Evolutionary conservation across 2,888 invertebrate species (phyloP).

Genomic region (Frankliniella intonsa): DNA sequence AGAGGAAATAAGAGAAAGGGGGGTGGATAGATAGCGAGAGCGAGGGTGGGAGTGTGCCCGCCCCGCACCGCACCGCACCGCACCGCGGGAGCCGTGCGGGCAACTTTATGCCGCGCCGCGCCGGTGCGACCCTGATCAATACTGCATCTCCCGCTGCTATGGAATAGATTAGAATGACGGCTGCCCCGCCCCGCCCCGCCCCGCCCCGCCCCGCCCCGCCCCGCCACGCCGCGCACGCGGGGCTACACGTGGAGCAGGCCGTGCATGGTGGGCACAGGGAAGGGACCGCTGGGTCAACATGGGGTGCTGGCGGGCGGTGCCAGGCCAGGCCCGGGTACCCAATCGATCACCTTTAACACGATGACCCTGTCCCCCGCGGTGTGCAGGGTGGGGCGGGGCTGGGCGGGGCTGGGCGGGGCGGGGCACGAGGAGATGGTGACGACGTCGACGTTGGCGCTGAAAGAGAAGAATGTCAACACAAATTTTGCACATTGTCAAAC

Average conservation of each 20-base stretch:
- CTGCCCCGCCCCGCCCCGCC: too few species aligned
- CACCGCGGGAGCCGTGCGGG: background rate
- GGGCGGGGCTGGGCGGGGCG: background rate
- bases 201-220: too few species aligned
- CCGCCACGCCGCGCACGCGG: too few species aligned
- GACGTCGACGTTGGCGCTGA: background rate
- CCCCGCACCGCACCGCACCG: too few species aligned
- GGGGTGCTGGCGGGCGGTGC: background rate
- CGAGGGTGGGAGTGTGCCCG: too few species aligned
- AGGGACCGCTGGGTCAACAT: background rate
- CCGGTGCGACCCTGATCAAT: too few species aligned
- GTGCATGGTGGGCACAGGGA: background rate
- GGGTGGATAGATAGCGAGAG: too few species aligned
- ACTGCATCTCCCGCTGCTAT: too few species aligned
- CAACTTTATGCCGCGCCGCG: background rate
- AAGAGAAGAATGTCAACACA: constrained; percentile 6
- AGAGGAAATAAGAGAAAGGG: too few species aligned
- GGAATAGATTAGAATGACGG: too few species aligned
- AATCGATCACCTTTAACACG: too few species aligned
- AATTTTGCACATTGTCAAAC: constrained; percentile 27
- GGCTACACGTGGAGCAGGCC: background rate
- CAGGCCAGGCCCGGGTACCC: background rate
- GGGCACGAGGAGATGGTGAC: background rate
- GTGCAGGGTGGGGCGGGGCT: background rate
- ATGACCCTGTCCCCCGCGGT: background rate